These are phyloP conservation scores for Limosa lapponica DNA, from an alignment of 2,797 vertebrate genomes.

Conservation along the genomic window DNA sequence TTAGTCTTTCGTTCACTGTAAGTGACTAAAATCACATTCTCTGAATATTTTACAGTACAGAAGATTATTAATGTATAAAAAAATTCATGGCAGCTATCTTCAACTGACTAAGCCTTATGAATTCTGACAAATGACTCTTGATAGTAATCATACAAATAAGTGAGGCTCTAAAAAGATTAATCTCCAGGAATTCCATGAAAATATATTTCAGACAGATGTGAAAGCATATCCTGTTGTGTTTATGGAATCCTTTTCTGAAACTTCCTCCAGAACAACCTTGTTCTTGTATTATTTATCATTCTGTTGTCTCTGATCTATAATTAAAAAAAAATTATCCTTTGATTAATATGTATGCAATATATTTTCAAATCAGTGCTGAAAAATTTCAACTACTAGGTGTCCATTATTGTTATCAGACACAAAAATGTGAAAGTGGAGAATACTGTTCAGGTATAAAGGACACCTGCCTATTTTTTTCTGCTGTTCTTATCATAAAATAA, in stretches of 20 bases:
- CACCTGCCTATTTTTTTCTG: neutral
- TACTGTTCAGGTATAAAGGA: neutral
- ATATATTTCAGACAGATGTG: neutral
- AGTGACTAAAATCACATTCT: neutral
- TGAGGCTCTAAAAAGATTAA: neutral
- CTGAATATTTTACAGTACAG: neutral
- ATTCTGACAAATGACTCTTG: neutral
- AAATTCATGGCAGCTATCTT: neutral
- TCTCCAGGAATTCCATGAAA: neutral
- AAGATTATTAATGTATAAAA: neutral
- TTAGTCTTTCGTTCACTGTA: neutral
- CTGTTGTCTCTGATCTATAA: constrained; percentile 48
- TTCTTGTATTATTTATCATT: constrained; percentile 46
- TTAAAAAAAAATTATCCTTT: constrained; percentile 23
- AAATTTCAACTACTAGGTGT: neutral
- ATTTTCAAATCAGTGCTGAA: neutral
- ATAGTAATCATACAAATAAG: neutral
- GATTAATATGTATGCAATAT: neutral
- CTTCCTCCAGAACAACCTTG: neutral
- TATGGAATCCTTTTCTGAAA: neutral
- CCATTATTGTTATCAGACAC: neutral
- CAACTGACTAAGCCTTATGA: neutral
- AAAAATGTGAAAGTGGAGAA: neutral
- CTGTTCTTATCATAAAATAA: neutral
- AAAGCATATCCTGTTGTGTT: neutral